These are phyloP conservation scores for Petromus typicus DNA, from an alignment of 2,113 vertebrate species.

Conservation along the genomic window DNA sequence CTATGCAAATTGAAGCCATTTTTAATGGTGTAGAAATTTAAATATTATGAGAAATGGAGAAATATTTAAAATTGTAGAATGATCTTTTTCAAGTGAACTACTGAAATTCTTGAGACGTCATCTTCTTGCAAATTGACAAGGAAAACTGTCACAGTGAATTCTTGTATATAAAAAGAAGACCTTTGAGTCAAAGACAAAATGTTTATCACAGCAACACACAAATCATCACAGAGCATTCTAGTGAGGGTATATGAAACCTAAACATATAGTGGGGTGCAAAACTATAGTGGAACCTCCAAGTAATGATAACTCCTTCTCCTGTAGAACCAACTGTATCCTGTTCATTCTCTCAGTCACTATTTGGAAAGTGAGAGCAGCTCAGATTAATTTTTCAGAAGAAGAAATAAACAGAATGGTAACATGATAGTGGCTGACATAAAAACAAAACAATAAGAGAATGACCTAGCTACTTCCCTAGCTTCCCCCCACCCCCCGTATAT, in stretches of 20 bases:
- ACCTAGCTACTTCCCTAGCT: background rate
- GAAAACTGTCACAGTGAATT: background rate
- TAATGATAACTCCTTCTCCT: background rate
- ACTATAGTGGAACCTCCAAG: background rate
- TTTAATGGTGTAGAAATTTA: background rate
- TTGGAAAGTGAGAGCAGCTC: background rate
- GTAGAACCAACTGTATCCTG: background rate
- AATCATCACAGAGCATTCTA: background rate
- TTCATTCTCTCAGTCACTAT: background rate
- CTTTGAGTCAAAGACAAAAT: background rate
- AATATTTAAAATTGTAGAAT: background rate
- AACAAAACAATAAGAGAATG: background rate
- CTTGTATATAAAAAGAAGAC: accelerated
- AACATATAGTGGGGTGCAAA: background rate
- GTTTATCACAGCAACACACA: background rate
- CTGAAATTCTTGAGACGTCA: background rate
- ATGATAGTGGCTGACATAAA: background rate
- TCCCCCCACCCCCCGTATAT: background rate
- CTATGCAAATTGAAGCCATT: background rate
- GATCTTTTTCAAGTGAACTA: background rate
- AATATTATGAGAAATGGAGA: background rate
- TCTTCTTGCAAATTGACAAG: background rate
- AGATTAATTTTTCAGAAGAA: background rate
- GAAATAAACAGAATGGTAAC: background rate
- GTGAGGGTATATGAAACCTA: background rate